These are phyloP conservation scores for Drosophila murphyi DNA, from an alignment of 1,140 invertebrate species.

Conservation along the genomic window DNA sequence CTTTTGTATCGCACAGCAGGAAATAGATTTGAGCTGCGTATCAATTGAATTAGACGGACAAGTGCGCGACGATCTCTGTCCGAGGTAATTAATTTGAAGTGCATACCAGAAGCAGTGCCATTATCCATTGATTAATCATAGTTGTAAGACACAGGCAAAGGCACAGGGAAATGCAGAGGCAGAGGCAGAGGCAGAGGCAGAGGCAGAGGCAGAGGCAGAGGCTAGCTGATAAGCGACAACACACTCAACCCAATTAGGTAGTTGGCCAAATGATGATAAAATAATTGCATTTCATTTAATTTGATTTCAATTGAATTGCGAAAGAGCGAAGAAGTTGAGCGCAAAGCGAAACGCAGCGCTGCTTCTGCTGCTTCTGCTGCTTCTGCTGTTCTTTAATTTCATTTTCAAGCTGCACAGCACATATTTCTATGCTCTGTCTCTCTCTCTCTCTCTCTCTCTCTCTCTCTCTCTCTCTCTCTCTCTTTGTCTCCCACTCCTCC, in stretches of 20 bases:
- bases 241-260: conserved; percentile 75
- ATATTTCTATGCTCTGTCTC: conserved; percentile 41
- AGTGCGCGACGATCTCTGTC: conserved; percentile 19
- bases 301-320: conserved; percentile 53
- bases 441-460: background rate
- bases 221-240: conserved; percentile 59
- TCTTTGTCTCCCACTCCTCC: background rate
- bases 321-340: conserved; percentile 23
- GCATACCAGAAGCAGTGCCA: conserved; percentile 44
- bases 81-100: conserved; percentile 56
- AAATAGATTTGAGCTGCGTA: conserved; percentile 50
- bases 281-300: conserved; percentile 80
- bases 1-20: conserved; percentile 1
- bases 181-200: conserved; percentile 9
- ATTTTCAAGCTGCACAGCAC: conserved; percentile 42
- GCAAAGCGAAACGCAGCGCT: conserved; percentile 29
- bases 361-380: conserved; percentile 7
- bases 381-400: conserved; percentile 60
- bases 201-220: background rate
- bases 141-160: conserved; percentile 6
- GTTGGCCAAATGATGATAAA: conserved; percentile 71
- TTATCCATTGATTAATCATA: conserved; percentile 60
- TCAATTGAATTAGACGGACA: conserved; percentile 62
- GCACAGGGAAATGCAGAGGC: no score
- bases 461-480: background rate